phyloP scores from a whole-genome alignment of 2,797 vertebrate genomes.

The Megalops cyprinoides region DNA sequence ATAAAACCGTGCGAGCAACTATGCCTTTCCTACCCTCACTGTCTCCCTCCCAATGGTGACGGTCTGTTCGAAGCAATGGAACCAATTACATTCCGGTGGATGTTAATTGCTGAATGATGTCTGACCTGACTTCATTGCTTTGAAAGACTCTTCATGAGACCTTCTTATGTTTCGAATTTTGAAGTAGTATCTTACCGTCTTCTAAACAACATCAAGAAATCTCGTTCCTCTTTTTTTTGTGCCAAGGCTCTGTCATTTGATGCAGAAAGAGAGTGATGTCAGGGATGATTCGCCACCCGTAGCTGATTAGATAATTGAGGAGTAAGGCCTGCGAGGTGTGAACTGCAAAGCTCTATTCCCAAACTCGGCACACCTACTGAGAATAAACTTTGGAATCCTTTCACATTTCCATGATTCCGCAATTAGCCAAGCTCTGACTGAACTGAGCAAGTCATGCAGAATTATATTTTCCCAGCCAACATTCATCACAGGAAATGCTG shows the following conservation, averaged over 20 bases:
- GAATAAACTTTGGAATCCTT: not conserved
- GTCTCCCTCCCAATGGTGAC: not conserved
- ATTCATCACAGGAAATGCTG: not conserved
- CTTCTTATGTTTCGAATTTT: no score
- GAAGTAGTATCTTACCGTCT: no score
- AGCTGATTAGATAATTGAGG: not conserved
- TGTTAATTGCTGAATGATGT: constrained; percentile 2
- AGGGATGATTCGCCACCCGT: not conserved
- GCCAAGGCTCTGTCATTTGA: not conserved
- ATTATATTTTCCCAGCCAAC: not conserved
- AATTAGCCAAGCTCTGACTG: not conserved
- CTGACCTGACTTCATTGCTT: constrained; percentile 10
- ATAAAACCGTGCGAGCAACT: not conserved
- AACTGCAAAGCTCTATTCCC: not conserved
- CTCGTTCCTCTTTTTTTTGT: not conserved
- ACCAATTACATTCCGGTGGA: constrained; percentile 14
- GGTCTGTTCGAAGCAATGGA: constrained; percentile 16
- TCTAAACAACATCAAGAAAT: no score
- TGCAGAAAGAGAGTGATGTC: not conserved
- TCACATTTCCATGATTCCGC: not conserved
- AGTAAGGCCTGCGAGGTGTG: not conserved
- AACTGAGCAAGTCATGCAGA: not conserved
- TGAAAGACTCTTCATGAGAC: not conserved
- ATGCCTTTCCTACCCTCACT: no score
- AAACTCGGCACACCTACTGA: not conserved